Evolutionary conservation across 53 echinoderm and acorn worm species (phyloP).

Genomic region (Pentamera pediparva): DNA sequence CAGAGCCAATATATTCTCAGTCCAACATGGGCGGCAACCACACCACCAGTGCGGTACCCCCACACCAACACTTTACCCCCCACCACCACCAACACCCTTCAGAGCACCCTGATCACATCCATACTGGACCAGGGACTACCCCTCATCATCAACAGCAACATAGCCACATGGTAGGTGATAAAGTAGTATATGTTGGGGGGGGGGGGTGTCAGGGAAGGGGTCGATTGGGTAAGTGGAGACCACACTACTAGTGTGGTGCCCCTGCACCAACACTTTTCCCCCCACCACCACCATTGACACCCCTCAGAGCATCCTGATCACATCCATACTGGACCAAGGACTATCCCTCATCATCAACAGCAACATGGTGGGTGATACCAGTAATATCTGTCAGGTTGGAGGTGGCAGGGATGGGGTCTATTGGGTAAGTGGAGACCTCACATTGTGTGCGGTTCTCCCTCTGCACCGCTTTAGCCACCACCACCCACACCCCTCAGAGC

Average conservation of each 20-base stretch:
- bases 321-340: not conserved
- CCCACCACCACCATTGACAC: not conserved
- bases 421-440: too few relatives aligned
- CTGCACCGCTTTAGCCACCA: too few relatives aligned
- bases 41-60: constrained; percentile 8
- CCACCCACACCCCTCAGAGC: too few relatives aligned
- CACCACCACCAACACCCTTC: not conserved
- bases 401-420: too few relatives aligned
- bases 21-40: not conserved
- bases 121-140: not conserved
- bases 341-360: not conserved
- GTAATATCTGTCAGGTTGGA: not conserved
- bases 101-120: not conserved
- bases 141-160: not conserved
- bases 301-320: not conserved
- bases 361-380: not conserved
- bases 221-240: not conserved
- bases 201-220: too few relatives aligned
- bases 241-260: not conserved
- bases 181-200: too few relatives aligned
- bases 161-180: not conserved
- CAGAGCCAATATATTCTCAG: constrained; percentile 17
- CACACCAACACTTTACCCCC: constrained; percentile 11
- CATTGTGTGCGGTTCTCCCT: too few relatives aligned
- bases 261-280: constrained; percentile 18